These are phyloP conservation scores for Onychomys arenicola DNA, from an alignment of 2,797 vertebrate genomes.

Conservation along the genomic window DNA sequence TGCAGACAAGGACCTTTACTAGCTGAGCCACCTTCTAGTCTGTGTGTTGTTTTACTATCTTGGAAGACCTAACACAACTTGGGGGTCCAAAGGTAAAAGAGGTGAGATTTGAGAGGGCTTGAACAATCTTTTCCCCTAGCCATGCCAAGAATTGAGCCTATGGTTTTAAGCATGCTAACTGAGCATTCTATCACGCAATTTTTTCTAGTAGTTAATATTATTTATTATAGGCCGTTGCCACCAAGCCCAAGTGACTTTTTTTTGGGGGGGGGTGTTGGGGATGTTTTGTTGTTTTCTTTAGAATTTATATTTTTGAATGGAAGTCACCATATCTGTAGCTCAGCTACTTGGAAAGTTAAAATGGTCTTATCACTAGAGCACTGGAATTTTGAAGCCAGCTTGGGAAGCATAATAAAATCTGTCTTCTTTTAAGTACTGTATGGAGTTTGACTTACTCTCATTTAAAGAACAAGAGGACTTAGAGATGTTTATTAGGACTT, in stretches of 20 bases:
- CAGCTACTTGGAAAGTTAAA: not conserved
- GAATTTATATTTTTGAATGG: not conserved
- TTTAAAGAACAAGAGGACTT: not conserved
- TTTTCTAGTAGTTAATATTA: not conserved
- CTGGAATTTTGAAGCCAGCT: not conserved
- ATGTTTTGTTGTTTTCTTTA: conserved; percentile 16
- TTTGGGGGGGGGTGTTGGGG: not conserved
- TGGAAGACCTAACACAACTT: conserved; percentile 8
- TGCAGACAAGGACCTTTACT: not conserved
- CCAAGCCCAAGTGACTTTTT: not conserved
- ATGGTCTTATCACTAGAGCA: not conserved
- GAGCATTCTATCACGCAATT: not conserved
- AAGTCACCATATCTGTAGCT: too few relatives aligned
- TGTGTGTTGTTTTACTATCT: not conserved
- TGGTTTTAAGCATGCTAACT: not conserved
- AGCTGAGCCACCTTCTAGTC: not conserved
- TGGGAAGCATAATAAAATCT: not conserved
- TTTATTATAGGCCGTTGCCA: not conserved
- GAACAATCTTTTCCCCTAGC: not conserved
- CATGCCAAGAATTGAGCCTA: not conserved
- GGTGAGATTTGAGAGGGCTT: not conserved
- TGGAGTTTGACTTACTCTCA: not conserved
- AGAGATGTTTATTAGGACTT: conserved; percentile 10
- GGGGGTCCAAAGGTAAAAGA: not conserved
- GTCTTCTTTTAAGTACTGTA: not conserved